Base-by-base conservation (phyloP, 2,888 invertebrate genomes). In the Cephus runcator region DNA sequence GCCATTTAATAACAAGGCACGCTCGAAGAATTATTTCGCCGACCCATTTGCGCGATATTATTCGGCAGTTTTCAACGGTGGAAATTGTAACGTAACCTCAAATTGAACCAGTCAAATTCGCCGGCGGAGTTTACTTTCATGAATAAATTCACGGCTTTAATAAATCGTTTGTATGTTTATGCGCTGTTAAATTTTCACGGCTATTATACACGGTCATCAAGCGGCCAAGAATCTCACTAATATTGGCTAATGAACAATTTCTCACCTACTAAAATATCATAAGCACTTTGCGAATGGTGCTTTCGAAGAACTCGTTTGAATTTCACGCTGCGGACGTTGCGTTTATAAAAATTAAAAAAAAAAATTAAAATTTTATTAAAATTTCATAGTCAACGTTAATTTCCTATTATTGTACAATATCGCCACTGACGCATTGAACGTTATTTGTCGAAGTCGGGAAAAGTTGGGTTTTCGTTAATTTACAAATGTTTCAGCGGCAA, bases 1-100 rank as follows among this genome's bases (percentile, higher is more conserved):
- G 73, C 76, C 73, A 76, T 77, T 74, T 77, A 77, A 74, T 77
- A 77, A 77, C 74, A 74, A 77, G 73, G 69, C 77, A 69, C 35
- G 73, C 33, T 69, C 56, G 23, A 56, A 31, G 69, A 74, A 77
- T 74, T 77, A 77, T 77, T 73, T 77, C 69, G 15, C n/a, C 69
- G 73, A 74, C 77, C 69, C 77, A 69, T 77, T 73, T 31, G 23
- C 77, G 73, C 31, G 34, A 73, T 76, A 73, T 76, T 77, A 73
- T 77, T 69, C 77, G 69, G 73, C 56, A 74, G 33, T 74, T 73
- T 77, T 68, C 68, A 74, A 9, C 69, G 73, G 69, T 56, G 56
- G 23, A 69, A 73, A 77, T 35, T 34, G 77, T n/a, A 33, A 77
- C 30, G 73, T 34, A 73, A 77, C 77, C 68, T 33, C 35, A 73